phyloP scores from a whole-genome alignment of 2,797 vertebrate species.

The Chelon labrosus region DNA sequence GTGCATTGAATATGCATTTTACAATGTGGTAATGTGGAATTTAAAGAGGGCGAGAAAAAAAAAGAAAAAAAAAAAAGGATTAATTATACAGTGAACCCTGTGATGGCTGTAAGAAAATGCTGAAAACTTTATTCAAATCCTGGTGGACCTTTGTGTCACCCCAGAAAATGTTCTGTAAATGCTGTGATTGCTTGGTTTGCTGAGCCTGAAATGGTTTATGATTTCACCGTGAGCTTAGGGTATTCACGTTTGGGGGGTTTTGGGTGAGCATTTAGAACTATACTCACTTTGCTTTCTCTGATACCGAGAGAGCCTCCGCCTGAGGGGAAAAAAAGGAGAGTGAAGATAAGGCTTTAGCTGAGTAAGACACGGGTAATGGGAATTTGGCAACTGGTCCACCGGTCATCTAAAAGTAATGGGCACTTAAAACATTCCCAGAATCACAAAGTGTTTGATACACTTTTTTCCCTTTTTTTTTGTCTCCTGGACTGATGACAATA shows the following conservation, averaged over 20 bases:
- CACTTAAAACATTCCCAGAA: conserved; percentile 35
- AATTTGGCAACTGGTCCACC: conserved; percentile 33
- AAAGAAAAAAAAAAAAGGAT: conserved; percentile 26
- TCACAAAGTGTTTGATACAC: conserved; percentile 18
- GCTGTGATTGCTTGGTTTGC: conserved; percentile 44
- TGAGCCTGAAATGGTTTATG: conserved; percentile 53
- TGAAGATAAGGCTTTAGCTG: conserved; percentile 26
- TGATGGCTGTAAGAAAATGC: conserved; percentile 36
- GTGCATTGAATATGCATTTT: conserved; percentile 60
- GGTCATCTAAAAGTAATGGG: conserved; percentile 52
- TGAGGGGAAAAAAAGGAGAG: conserved; percentile 20
- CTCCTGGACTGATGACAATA: background rate
- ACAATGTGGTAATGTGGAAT: conserved; percentile 16
- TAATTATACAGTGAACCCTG: conserved; percentile 53
- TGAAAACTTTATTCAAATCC: conserved; percentile 57
- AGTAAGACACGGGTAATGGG: conserved; percentile 29
- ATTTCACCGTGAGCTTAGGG: conserved; percentile 43
- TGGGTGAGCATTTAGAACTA: conserved; percentile 26
- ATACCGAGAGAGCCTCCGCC: conserved; percentile 32
- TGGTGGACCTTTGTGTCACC: conserved; percentile 52
- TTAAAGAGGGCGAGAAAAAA: conserved; percentile 23
- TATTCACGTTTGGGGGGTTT: conserved; percentile 43
- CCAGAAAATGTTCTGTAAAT: conserved; percentile 47
- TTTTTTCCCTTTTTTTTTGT: background rate
- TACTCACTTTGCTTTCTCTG: conserved; percentile 7